Evolutionary conservation across 2,888 invertebrate species (phyloP), one percentile per base, ranked within the genome.

Genomic region (Chrysolina americana): DNA sequence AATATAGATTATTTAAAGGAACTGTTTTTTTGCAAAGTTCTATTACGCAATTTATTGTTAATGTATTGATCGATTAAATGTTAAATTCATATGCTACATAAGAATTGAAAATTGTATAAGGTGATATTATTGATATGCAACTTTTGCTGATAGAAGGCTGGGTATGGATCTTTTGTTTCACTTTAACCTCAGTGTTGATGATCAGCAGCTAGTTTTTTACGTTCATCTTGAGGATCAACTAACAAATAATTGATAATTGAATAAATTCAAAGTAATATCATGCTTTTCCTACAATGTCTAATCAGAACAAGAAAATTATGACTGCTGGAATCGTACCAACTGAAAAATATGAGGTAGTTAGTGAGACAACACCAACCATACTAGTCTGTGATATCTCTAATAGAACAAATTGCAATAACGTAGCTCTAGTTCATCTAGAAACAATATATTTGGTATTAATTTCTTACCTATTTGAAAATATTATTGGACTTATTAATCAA

Each of bases 1-100:
- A n/a, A 50, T 66, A 23, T 53, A 66, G 21, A 66, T 11, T 50
- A 53, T 66, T 53, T 56, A 48, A 59, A 70, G 70, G 44, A 56
- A 68, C 41, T 68, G 41, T 53, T 53, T 68, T 21, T 68, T 41
- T 41, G 41, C 21, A 17, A 28, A 65, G 48, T 65, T 65, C 8
- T 59, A 59, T 36, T 59, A 15, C 6, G 28, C 28, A 36, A 59
- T 53, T 53, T 21, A 21, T 53, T 11, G 53, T 53, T 53, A 21
- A 21, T 15, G 53, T 19, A 53, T 53, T 59, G n/a, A n/a, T n/a
- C n/a, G n/a, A n/a, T n/a, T n/a, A n/a, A 19, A 59, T n/a, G 15
- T 59, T 15, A 9, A 15, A 28, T 15, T 50, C n/a, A 17, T 19
- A 9, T 6, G 50, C 19, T 10, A 19, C 6, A 9, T 19, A 19